Percentiles rank a stretch among this genome's conserved stretches.
Conservation (phyloP, 1,140 invertebrate genomes). For the Ylistrum balloti region DNA sequence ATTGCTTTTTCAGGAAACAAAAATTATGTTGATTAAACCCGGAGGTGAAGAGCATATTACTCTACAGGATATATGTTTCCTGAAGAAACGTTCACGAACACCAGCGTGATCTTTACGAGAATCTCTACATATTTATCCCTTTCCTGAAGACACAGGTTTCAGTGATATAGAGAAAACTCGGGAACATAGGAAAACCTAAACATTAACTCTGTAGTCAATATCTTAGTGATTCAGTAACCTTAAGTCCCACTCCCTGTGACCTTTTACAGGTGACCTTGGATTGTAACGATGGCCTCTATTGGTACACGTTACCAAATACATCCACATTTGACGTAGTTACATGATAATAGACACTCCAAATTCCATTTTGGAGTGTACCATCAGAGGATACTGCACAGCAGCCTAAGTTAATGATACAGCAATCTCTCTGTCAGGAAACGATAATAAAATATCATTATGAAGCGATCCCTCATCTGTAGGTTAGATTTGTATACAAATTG, state of each 20-base stretch:
- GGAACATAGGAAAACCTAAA: too few species aligned
- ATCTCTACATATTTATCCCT: too few species aligned
- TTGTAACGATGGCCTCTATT: background rate
- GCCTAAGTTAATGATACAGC: background rate
- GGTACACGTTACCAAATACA: background rate
- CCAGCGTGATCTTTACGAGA: too few species aligned
- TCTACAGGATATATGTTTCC: too few species aligned
- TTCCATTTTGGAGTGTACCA: background rate
- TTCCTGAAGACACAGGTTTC: too few species aligned
- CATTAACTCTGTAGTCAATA: too few species aligned
- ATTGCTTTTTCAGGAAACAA: too few species aligned
- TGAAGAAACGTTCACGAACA: too few species aligned
- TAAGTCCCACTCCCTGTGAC: background rate
- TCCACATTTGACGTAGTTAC: background rate
- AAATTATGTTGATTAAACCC: too few species aligned
- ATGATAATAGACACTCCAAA: background rate
- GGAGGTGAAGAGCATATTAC: too few species aligned
- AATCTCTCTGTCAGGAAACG: background rate
- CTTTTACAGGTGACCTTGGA: background rate
- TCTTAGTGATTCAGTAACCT: background rate
- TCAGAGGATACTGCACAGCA: background rate
- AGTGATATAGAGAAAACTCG: too few species aligned
- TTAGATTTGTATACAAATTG: conserved; percentile 40
- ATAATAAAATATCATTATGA: conserved; percentile 36
- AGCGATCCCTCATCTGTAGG: conserved; percentile 1